Evolutionary conservation across 2,113 vertebrate genomes (phyloP), one percentile per base, ranked within the genome.

Genomic region (Pipa parva): DNA sequence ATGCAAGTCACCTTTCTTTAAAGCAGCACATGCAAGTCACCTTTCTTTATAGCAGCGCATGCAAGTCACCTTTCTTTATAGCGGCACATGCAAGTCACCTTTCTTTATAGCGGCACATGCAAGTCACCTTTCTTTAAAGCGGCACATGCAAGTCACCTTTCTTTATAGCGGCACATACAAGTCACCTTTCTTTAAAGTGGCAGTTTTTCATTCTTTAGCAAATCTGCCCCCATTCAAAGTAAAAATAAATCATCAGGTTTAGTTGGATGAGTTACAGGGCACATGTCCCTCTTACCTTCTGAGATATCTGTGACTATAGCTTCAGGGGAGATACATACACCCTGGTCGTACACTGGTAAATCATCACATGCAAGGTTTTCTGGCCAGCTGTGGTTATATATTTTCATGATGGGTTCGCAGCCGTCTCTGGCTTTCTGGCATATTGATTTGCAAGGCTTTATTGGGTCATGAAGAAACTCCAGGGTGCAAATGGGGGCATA

Each of bases 331-430:
- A 91, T 90, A 79, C 89, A 91, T 42, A 91, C 89, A 1, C 87
- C 89, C 1, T 89, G 85, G 60, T 91, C 89, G 18, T 91, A 91
- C 59, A 88, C 79, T 0, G 89, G 89, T 42, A 91, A 80, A 37
- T 91, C 86, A 1, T 86, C 83, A 75, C 89, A 91, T 55, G 86
- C 83, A 31, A 91, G 75, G 75, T 75, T 90, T 54, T 87, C 83
- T 2, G 89, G 89, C 89, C 89, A 91, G 77, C 83, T 87, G 78
- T 91, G 88, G 73, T 91, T 90, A 76, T 91, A 91, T 25, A 76
- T 79, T 55, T 81, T 83, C 86, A 91, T 84, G 72, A 91, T 82
- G 36, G 89, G 89, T 73, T 88, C 86, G 59, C 89, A 91, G 71
- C 80, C 85, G 55, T 84, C 85, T n/a, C 87, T 87, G 61, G 89